These are phyloP conservation scores for Ophioninae sp. DNA, from an alignment of 2,888 invertebrate genomes.

Conservation along the genomic window DNA sequence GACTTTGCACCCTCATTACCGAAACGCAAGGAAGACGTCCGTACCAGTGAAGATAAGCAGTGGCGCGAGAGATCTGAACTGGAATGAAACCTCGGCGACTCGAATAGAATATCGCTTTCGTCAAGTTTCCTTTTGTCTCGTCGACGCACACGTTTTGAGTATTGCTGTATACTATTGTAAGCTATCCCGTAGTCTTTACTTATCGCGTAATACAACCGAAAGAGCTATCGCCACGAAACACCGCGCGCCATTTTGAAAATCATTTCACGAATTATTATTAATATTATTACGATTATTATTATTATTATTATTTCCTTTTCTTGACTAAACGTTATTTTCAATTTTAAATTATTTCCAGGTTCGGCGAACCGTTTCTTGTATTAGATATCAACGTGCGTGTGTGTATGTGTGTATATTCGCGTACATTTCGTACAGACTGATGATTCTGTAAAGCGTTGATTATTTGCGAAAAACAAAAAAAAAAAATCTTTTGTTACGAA, in stretches of 20 bases:
- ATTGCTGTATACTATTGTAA: background rate
- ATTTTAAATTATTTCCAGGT: background rate
- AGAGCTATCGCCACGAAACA: background rate
- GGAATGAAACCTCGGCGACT: background rate
- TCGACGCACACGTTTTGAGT: background rate
- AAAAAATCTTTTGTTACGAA: background rate
- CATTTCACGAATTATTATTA: no score
- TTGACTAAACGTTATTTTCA: background rate
- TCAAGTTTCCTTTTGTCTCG: background rate
- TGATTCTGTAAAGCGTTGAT: background rate
- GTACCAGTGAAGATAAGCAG: conserved; percentile 4
- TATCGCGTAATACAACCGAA: background rate
- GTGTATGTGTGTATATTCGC: background rate
- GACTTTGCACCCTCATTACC: conserved; percentile 5
- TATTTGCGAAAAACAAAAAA: background rate
- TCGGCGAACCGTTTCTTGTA: background rate
- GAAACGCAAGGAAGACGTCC: conserved; percentile 6
- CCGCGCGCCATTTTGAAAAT: background rate
- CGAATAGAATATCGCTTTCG: background rate
- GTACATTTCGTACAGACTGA: background rate
- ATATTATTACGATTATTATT: no score
- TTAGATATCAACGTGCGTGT: background rate
- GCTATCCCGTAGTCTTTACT: background rate
- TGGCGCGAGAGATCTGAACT: conserved; percentile 4
- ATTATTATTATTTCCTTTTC: background rate